These are phyloP conservation scores for Ichneumon xanthorius DNA, from an alignment of 2,888 invertebrate species.

Conservation along the genomic window DNA sequence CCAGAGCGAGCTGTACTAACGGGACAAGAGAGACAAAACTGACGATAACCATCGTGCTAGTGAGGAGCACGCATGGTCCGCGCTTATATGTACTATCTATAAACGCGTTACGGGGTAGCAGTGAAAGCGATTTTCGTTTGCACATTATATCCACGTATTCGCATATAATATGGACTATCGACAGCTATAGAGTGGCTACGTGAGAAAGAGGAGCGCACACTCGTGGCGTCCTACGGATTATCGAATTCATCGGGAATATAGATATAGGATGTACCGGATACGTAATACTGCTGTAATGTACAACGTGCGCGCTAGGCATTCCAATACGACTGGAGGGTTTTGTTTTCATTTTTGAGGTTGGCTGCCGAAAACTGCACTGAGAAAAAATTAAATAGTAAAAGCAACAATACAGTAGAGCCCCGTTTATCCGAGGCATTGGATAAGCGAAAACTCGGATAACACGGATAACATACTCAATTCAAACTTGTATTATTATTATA, in stretches of 20 bases:
- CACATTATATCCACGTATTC: constrained; percentile 68
- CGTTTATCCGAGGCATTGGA: no score
- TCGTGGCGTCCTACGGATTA: constrained; percentile 32
- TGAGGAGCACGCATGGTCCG: no score
- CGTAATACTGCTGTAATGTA: constrained; percentile 42
- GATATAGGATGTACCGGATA: not conserved
- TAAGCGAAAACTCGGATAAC: no score
- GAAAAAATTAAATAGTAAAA: no score
- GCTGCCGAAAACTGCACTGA: no score
- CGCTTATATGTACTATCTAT: not conserved
- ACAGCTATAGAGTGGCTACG: constrained; percentile 16
- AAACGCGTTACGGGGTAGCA: constrained; percentile 64
- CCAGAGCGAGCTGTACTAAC: no score
- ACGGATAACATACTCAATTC: no score
- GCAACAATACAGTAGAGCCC: no score
- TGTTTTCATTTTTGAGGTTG: no score
- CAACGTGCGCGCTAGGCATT: not conserved
- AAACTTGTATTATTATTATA: no score
- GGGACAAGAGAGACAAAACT: no score
- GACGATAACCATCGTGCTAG: no score
- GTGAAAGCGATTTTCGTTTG: constrained; percentile 72
- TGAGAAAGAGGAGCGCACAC: not conserved
- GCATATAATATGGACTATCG: constrained; percentile 58
- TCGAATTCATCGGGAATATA: constrained; percentile 38
- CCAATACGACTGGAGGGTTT: not conserved